Percentiles rank a stretch among this genome's conserved stretches.
Evolutionary conservation across 2,113 vertebrate species (phyloP).

Genomic region (Cebus imitator): DNA sequence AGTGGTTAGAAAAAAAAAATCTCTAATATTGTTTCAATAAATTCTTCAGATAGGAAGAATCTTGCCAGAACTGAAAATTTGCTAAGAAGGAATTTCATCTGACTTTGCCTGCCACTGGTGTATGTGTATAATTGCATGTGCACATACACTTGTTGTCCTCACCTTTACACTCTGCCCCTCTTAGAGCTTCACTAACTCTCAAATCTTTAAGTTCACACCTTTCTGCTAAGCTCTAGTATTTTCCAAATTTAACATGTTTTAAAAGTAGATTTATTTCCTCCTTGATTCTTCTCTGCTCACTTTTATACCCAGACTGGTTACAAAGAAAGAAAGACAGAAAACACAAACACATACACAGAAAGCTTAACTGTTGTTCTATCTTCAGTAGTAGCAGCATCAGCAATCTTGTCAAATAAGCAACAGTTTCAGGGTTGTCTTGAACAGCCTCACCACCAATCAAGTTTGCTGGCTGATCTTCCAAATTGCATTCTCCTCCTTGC

Average conservation of each 20-base stretch:
- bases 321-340: background rate
- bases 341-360: background rate
- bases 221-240: background rate
- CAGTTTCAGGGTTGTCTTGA: background rate
- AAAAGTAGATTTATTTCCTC: background rate
- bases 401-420: background rate
- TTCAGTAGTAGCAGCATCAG: background rate
- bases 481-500: background rate
- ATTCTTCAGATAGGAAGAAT: background rate
- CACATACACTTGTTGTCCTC: background rate
- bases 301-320: background rate
- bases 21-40: background rate
- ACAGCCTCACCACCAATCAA: background rate
- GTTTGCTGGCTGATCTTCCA: background rate
- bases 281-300: background rate
- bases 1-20: background rate
- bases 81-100: background rate
- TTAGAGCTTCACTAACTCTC: background rate
- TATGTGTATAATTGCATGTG: background rate
- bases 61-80: background rate
- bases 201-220: background rate
- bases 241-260: background rate
- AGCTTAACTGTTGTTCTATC: background rate
- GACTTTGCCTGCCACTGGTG: background rate
- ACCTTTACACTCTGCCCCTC: background rate